Evolutionary conservation across 2,113 vertebrate species (phyloP).

Genomic region (Tilapia sparmanii): DNA sequence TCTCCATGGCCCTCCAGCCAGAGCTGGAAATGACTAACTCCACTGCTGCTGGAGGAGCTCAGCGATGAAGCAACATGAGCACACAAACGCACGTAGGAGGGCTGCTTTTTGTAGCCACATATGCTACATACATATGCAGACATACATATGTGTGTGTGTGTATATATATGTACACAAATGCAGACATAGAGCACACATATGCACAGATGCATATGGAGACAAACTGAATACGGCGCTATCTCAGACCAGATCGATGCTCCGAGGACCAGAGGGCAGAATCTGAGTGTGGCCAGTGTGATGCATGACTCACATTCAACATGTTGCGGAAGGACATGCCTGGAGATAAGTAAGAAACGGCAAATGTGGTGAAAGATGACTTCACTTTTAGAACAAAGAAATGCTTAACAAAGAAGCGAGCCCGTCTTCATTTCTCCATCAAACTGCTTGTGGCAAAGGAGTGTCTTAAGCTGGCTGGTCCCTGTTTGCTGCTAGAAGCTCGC

Average conservation of each 20-base stretch:
- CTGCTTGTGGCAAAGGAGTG: background rate
- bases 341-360: slow-evolving; percentile 27
- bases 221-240: background rate
- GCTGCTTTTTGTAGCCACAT: background rate
- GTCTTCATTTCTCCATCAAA: slow-evolving; percentile 33
- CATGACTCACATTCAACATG: slow-evolving; percentile 26
- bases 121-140: background rate
- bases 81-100: background rate
- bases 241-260: background rate
- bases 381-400: background rate
- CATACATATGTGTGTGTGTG: background rate
- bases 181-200: background rate
- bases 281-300: slow-evolving; percentile 16
- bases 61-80: background rate
- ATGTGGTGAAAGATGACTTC: slow-evolving; percentile 20
- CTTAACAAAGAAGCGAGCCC: background rate
- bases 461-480: background rate
- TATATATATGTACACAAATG: background rate
- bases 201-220: background rate
- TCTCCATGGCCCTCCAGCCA: background rate
- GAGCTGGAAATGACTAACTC: slow-evolving; percentile 20
- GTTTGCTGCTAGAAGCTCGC: background rate
- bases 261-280: background rate
- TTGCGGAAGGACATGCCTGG: slow-evolving; percentile 31
- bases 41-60: background rate